These are phyloP conservation scores for Xiphophorus birchmanni DNA, from an alignment of 2,797 vertebrate genomes.

Conservation along the genomic window DNA sequence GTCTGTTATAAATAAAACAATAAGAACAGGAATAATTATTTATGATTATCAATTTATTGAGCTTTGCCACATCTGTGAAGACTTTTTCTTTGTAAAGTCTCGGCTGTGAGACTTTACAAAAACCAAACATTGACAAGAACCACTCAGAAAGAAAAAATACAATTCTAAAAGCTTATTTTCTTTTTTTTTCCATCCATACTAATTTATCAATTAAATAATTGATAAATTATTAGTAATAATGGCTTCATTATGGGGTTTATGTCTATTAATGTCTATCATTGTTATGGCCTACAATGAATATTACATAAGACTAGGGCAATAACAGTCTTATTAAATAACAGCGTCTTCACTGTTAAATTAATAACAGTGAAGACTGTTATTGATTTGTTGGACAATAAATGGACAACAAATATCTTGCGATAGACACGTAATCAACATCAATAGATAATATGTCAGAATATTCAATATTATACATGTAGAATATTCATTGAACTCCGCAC, in stretches of 20 bases:
- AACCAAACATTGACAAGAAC: background rate
- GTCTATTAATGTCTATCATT: background rate
- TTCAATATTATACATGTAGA: too few species aligned
- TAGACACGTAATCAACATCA: too few species aligned
- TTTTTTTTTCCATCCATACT: background rate
- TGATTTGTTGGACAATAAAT: too few species aligned
- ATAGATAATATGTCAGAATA: too few species aligned
- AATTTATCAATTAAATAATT: background rate
- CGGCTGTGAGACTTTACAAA: background rate
- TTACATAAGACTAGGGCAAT: background rate
- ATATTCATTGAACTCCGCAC: too few species aligned
- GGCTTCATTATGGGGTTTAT: background rate
- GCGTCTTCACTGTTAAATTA: too few species aligned
- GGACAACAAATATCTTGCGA: too few species aligned
- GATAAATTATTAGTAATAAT: background rate
- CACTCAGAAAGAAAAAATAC: background rate
- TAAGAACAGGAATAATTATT: background rate
- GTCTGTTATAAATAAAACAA: constrained; percentile 71
- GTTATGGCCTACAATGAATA: background rate
- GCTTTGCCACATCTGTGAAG: background rate
- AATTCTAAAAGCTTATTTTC: background rate
- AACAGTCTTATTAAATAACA: too few species aligned
- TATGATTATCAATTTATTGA: background rate
- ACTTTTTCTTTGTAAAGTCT: too few species aligned
- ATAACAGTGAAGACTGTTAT: too few species aligned